A percentile compares a stretch with the other conserved stretches of the same genome.
phyloP scores from a whole-genome alignment of 2,113 vertebrate species.

The Monopterus albus region DNA sequence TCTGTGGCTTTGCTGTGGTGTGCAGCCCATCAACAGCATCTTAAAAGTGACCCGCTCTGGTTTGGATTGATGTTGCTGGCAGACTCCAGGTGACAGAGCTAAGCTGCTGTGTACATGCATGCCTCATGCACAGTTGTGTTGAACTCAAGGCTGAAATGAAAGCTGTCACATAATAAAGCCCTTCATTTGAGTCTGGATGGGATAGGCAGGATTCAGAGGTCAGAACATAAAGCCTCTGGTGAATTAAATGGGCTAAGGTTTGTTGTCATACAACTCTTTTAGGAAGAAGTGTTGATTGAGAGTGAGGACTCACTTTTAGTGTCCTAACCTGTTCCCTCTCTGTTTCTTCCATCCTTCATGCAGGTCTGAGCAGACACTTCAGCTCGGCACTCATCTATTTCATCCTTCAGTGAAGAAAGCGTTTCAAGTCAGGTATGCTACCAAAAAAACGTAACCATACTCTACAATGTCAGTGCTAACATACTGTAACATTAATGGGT shows the following conservation, averaged over 20 bases:
- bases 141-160: background rate
- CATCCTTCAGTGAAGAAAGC: conserved; percentile 33
- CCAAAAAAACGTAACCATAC: background rate
- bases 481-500: too few relatives aligned
- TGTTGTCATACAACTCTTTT: background rate
- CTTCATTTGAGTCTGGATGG: conserved; percentile 17
- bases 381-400: background rate
- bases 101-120: conserved; percentile 1
- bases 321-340: conserved; percentile 12
- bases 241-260: conserved; percentile 2
- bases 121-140: background rate
- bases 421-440: conserved; percentile 42
- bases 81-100: conserved; percentile 30
- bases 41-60: conserved; percentile 3
- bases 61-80: conserved; percentile 33
- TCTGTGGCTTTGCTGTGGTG: conserved; percentile 17
- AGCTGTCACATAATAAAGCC: conserved; percentile 2
- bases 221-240: background rate
- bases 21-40: background rate
- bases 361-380: conserved; percentile 49
- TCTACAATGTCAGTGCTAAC: too few relatives aligned
- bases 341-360: background rate
- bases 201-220: conserved; percentile 11
- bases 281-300: background rate
- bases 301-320: background rate